These are phyloP conservation scores for Ramphastos sulfuratus DNA, from an alignment of 2,113 vertebrate species.

Conservation along the genomic window DNA sequence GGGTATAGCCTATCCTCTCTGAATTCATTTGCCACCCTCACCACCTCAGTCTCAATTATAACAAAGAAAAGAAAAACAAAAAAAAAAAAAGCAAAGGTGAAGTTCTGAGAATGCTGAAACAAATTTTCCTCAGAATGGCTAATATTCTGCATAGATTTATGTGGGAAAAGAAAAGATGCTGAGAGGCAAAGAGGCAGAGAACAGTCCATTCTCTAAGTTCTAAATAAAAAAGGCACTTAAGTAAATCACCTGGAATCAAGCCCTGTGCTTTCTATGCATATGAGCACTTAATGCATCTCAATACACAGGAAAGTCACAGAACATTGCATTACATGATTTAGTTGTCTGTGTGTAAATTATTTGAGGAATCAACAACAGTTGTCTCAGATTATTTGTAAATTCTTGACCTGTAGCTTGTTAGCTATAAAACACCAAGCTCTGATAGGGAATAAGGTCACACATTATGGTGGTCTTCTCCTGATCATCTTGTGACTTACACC, in stretches of 20 bases:
- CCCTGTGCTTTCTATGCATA: not conserved
- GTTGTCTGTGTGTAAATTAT: not conserved
- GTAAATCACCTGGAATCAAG: not conserved
- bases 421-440: not conserved
- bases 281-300: not conserved
- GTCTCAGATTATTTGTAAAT: not conserved
- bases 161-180: not conserved
- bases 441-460: not conserved
- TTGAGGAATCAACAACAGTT: not conserved
- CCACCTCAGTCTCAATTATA: not conserved
- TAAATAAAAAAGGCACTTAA: not conserved
- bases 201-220: not conserved
- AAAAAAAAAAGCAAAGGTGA: not conserved
- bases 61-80: not conserved
- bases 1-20: not conserved
- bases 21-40: not conserved
- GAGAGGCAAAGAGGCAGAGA: not conserved
- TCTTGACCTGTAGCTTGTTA: not conserved
- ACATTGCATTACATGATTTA: not conserved
- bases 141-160: not conserved
- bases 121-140: not conserved
- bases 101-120: not conserved
- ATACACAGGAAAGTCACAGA: not conserved
- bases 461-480: not conserved
- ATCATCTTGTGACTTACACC: not conserved